Conservation (phyloP, 2,113 vertebrate species). For the Entelurus aequoreus region DNA sequence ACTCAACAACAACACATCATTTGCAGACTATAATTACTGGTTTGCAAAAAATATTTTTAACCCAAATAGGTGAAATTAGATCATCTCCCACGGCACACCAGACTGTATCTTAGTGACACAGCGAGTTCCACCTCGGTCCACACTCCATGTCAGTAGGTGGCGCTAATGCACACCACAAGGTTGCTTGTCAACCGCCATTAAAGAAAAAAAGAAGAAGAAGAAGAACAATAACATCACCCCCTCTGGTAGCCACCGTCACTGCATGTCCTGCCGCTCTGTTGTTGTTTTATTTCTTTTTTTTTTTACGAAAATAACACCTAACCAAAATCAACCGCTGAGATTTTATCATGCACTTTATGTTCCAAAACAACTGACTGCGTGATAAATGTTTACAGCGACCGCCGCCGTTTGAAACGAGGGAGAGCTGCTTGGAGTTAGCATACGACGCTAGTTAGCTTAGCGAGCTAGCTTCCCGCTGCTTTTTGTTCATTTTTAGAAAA, state of each 20-base stretch:
- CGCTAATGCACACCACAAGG: too few species aligned
- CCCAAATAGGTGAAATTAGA: too few species aligned
- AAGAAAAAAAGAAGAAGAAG: too few species aligned
- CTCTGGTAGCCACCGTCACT: not conserved
- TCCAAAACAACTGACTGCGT: not conserved
- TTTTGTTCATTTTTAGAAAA: not conserved
- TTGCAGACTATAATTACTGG: too few species aligned
- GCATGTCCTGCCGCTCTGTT: not conserved
- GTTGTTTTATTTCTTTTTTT: not conserved
- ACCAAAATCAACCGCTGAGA: not conserved
- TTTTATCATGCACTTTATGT: not conserved
- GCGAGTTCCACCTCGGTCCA: too few species aligned
- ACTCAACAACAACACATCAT: too few species aligned
- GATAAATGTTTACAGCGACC: not conserved
- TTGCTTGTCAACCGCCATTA: too few species aligned
- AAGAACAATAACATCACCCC: not conserved
- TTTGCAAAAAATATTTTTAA: too few species aligned
- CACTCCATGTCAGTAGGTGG: too few species aligned
- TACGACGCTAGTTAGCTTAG: constrained; percentile 7
- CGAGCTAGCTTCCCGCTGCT: not conserved
- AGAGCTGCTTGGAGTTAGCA: constrained; percentile 12
- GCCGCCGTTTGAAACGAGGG: not conserved
- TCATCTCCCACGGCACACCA: too few species aligned
- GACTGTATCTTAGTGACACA: too few species aligned
- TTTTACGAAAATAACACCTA: not conserved